Conservation (phyloP, 1,140 invertebrate genomes). For the Brachionus calyciflorus region DNA sequence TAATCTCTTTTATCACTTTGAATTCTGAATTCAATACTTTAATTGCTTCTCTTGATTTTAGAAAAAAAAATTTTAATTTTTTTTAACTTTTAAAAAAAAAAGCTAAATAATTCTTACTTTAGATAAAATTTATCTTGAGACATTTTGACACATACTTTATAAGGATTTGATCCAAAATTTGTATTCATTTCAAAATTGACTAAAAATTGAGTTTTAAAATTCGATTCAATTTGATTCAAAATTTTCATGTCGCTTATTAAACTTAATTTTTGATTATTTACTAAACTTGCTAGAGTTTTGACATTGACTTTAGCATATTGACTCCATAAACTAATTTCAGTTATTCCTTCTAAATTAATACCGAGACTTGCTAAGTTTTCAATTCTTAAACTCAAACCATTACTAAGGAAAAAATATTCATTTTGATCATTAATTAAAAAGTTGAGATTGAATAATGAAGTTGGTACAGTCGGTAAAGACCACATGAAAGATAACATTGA, state of each 20-base stretch:
- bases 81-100: neutral
- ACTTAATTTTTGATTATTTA: constrained; percentile 7
- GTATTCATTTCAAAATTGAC: constrained; percentile 1
- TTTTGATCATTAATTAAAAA: constrained; percentile 30
- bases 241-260: neutral
- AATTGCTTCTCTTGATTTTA: neutral
- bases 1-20: constrained; percentile 12
- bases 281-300: constrained; percentile 8
- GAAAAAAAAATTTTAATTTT: constrained; percentile 1
- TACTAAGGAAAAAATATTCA: constrained; percentile 6
- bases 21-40: neutral
- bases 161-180: neutral
- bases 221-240: neutral
- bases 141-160: constrained; percentile 2
- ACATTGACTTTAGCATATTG: constrained; percentile 26
- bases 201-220: constrained; percentile 12
- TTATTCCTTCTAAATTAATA: neutral
- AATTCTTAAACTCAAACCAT: neutral
- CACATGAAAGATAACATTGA: constrained; percentile 5
- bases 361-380: neutral
- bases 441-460: constrained; percentile 3
- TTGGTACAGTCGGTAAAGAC: constrained; percentile 1
- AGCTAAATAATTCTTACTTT: neutral
- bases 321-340: constrained; percentile 26
- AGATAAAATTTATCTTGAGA: constrained; percentile 27